These are phyloP conservation scores for Ganaspis sp. DNA, from an alignment of 1,140 invertebrate genomes.

Conservation along the genomic window DNA sequence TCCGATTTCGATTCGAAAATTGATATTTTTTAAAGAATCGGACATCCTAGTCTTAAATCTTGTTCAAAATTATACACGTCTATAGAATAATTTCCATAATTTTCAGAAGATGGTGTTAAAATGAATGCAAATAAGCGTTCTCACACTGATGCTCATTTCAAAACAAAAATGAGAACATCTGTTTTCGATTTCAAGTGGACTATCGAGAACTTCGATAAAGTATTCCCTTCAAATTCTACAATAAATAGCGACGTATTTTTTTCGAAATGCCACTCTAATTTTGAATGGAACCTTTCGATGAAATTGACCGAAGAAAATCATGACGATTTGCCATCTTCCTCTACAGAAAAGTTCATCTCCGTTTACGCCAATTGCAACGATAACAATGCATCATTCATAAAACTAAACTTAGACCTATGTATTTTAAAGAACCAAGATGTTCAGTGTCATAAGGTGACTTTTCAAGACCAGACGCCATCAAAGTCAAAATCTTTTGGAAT, in stretches of 20 bases:
- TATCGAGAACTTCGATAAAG: background rate
- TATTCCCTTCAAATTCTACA: background rate
- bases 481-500: background rate
- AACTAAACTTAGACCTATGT: background rate
- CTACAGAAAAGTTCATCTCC: background rate
- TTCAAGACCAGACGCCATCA: background rate
- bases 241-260: background rate
- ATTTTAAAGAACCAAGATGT: background rate
- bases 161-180: background rate
- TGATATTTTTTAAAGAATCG: no score
- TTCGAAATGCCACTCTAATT: background rate
- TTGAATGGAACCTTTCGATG: background rate
- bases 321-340: background rate
- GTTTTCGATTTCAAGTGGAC: background rate
- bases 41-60: no score
- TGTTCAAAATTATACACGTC: no score
- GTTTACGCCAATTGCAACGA: background rate
- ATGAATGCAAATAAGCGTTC: background rate
- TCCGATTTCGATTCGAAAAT: no score
- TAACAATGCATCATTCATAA: background rate
- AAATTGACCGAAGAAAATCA: background rate
- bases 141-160: background rate
- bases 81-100: background rate
- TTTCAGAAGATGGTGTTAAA: background rate
- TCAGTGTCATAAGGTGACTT: background rate